Evolutionary conservation across 2,113 vertebrate genomes (phyloP), one percentile per base, ranked within the genome.

Genomic region (Onychostoma macrolepis): DNA sequence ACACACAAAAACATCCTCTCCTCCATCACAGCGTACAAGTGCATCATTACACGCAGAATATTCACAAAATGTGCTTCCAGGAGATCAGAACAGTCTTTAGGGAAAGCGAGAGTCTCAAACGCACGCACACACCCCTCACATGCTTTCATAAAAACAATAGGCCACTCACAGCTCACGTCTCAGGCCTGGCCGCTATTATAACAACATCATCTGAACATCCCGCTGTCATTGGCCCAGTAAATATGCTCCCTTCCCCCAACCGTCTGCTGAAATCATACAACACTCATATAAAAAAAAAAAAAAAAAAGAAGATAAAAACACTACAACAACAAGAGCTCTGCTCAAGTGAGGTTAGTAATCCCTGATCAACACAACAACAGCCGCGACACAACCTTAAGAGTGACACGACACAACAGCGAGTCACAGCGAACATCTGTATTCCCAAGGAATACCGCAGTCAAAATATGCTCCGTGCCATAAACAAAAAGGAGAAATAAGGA

Each of bases 231-330:
- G 38, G 38, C 53, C 41, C 21, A 13, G 72, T 24, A 87, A 89
- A 87, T 87, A 38, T 86, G 80, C 75, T 75, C 61, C 74, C 41
- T 67, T 84, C 63, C 75, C 90, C 85, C 53, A 91, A 90, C 86
- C 85, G 87, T 91, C 90, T 43, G 4, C 36, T 43, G 5, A 24
- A 88, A 91, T 90, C 79, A 89, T 86, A 85, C 86, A 24, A 26
- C 61, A 21, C 45, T 45, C 63, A 24, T 24, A 58, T 10, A 10
- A 30, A 65, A 63, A 33, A 36, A 36, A 36, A 36, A n/a, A n/a
- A n/a, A 8, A 61, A 36, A 28, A 41, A 41, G 88, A 50, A 48
- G 77, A 65, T 7, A 80, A 69, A 84, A 80, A 88, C 11, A 83
- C 38, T 74, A 28, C 5, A 36, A 53, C 24, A 21, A 85, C 69